Conservation (phyloP, 2,888 invertebrate species). For the Selenia dentaria region DNA sequence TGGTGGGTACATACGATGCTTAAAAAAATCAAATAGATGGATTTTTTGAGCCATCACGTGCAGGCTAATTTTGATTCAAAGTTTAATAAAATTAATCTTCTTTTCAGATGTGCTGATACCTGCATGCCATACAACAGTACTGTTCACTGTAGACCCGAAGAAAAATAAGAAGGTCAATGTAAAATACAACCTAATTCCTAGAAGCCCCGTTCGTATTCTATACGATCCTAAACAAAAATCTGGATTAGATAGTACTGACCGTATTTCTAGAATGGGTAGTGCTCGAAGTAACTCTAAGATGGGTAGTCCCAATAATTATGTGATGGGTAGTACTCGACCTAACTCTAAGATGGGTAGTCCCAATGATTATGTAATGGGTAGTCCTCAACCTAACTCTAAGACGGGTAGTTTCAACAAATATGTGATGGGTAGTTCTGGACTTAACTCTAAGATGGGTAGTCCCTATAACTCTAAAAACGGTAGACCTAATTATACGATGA, state of each 20-base stretch:
- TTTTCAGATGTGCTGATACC: not conserved
- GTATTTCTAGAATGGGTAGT: not conserved
- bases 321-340: not conserved
- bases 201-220: slow-evolving; percentile 1
- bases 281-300: not conserved
- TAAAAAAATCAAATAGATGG: too few relatives aligned
- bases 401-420: not conserved
- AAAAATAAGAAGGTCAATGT: not conserved
- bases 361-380: not conserved
- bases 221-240: not conserved
- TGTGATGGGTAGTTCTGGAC: too few relatives aligned
- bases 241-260: not conserved
- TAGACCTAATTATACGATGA: too few relatives aligned
- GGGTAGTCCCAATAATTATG: not conserved
- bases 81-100: too few relatives aligned
- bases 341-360: not conserved
- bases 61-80: too few relatives aligned
- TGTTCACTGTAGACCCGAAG: slow-evolving; percentile 5
- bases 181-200: slow-evolving; percentile 11
- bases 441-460: too few relatives aligned
- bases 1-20: too few relatives aligned
- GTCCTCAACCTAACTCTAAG: not conserved
- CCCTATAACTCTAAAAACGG: too few relatives aligned
- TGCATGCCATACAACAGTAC: not conserved
- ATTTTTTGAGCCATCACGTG: too few relatives aligned